Conservation (phyloP, 1,140 invertebrate species). For the Eriocheir sinensis region DNA sequence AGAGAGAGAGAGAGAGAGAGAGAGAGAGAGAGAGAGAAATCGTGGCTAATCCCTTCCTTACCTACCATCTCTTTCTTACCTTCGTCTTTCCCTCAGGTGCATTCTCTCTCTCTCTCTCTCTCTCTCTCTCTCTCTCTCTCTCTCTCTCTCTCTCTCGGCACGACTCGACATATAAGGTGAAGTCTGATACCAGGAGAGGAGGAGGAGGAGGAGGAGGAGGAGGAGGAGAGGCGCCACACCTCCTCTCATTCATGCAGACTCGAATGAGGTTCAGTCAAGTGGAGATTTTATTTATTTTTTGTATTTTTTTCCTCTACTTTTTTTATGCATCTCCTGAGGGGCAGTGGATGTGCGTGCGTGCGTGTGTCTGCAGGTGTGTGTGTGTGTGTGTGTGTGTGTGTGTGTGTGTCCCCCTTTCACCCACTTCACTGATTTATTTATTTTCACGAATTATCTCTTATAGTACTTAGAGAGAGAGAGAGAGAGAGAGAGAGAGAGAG, state of each 20-base stretch:
- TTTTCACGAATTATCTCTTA: too few species aligned
- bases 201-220: conserved; percentile 18
- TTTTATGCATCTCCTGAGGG: background rate
- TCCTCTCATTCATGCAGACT: background rate
- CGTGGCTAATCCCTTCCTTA: background rate
- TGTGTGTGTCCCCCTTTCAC: too few species aligned
- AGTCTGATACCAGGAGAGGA: background rate
- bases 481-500: background rate
- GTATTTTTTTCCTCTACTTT: background rate
- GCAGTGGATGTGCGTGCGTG: background rate
- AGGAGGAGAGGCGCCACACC: background rate
- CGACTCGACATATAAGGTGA: background rate
- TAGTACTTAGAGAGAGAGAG: background rate
- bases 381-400: background rate
- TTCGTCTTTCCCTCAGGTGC: background rate
- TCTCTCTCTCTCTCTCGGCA: background rate
- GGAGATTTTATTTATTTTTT: background rate
- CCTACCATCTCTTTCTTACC: background rate
- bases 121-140: conserved; percentile 47
- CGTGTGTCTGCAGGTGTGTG: background rate
- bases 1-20: background rate
- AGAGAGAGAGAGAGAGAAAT: background rate
- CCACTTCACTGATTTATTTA: too few species aligned
- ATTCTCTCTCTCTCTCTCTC: conserved; percentile 43
- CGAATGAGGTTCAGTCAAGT: background rate